These are phyloP conservation scores for Amaurobius ferox DNA, from an alignment of 2,888 invertebrate species.

Conservation along the genomic window DNA sequence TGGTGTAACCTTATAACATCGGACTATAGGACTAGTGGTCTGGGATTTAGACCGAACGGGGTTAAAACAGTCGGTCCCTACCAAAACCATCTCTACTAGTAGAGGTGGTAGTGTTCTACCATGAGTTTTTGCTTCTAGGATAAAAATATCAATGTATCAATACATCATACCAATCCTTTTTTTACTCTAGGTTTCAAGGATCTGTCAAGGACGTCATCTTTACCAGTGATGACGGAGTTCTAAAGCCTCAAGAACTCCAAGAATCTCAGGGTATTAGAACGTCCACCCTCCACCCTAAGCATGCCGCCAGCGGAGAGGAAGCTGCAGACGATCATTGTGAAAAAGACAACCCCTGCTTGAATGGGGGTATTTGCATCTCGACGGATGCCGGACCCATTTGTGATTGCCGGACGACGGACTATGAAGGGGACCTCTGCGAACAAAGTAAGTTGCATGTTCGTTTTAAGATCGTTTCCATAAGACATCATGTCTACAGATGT, in stretches of 20 bases:
- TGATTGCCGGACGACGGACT: constrained; percentile 95
- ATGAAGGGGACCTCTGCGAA: constrained; percentile 95
- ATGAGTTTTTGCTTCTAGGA: too few relatives aligned
- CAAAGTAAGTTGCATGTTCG: constrained; percentile 85
- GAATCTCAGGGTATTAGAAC: constrained; percentile 82
- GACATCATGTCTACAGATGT: too few relatives aligned
- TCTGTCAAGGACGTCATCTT: constrained; percentile 91
- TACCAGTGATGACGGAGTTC: constrained; percentile 86
- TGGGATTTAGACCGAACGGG: too few relatives aligned
- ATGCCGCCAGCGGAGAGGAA: constrained; percentile 80
- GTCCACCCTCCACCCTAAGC: constrained; percentile 78
- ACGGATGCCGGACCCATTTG: constrained; percentile 96
- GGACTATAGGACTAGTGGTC: too few relatives aligned
- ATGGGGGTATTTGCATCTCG: constrained; percentile 96
- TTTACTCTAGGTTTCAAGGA: constrained; percentile 86
- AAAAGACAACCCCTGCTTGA: constrained; percentile 90
- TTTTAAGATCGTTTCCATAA: too few relatives aligned
- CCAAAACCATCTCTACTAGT: too few relatives aligned
- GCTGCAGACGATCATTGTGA: constrained; percentile 86
- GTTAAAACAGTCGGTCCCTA: too few relatives aligned
- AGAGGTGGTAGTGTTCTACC: too few relatives aligned
- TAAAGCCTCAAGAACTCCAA: constrained; percentile 88
- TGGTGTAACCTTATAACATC: too few relatives aligned
- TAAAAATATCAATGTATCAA: too few relatives aligned
- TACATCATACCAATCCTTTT: too few relatives aligned